Percentiles rank a stretch among this genome's conserved stretches.
These are phyloP conservation scores for Notechis scutatus DNA, from an alignment of 2,113 vertebrate species.

Conservation along the genomic window DNA sequence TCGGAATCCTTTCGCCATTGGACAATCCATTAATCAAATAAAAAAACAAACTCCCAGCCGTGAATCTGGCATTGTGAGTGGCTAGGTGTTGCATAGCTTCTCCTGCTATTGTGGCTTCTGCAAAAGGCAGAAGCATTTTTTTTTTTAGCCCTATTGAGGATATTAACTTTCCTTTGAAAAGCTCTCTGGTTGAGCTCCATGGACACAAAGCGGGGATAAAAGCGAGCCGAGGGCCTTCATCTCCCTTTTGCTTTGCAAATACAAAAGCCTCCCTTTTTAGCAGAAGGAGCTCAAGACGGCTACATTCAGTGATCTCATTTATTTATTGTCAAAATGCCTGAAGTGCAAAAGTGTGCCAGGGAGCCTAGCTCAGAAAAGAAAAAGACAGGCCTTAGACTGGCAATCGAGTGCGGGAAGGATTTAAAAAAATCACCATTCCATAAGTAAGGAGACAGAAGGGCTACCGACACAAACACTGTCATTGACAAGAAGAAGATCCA, in stretches of 20 bases:
- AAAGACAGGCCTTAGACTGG: not conserved
- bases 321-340: not conserved
- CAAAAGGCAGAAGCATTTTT: constrained; percentile 2
- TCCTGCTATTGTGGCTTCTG: constrained; percentile 33
- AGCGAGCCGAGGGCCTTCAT: not conserved
- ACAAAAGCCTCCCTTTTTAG: not conserved
- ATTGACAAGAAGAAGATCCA: not conserved
- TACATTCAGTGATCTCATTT: not conserved
- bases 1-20: constrained; percentile 9
- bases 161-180: not conserved
- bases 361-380: not conserved
- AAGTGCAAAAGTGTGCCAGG: not conserved
- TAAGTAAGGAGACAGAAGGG: not conserved
- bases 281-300: not conserved
- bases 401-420: not conserved
- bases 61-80: constrained; percentile 38
- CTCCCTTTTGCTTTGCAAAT: not conserved
- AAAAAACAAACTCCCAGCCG: not conserved
- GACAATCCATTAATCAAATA: constrained; percentile 33
- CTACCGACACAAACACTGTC: not conserved
- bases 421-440: fast-evolving
- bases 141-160: not conserved
- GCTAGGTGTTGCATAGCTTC: constrained; percentile 22
- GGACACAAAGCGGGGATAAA: constrained; percentile 6
- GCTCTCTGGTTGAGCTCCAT: not conserved